Base-by-base conservation (phyloP, 2,888 invertebrate genomes). In the Crocallis elinguaria region DNA sequence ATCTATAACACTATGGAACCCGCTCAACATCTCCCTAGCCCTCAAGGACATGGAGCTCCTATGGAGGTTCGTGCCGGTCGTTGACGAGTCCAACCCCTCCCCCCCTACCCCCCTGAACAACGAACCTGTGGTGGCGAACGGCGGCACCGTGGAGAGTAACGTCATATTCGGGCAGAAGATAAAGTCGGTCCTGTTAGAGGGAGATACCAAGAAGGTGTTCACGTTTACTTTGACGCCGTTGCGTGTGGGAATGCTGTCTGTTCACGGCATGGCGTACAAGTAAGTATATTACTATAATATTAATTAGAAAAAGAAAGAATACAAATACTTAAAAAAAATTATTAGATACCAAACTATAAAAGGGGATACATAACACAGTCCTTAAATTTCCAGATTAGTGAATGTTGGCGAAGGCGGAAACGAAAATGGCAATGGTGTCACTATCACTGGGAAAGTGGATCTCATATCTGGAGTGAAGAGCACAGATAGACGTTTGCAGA, bases 1-100 rank as follows among this genome's bases (percentile, higher is more conserved):
- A 45, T 94, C 95, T 30, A 91, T 98, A 17, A 93, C 94, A 44
- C 88, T 98, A 59, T 92, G 93, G 62, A 97, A 97, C 84, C 95
- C 95, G 0, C 82, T 97, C 42, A 94, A 95, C 74, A 94, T 97
- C 60, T 87, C 94, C 0, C 79, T 97, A 59, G 91, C 94, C 32
- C 80, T 97, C 50, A 93, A 93, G 59, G 94, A 96, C 67, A 88
- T 97, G 7, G 93, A 93, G 69, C 84, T 97, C 35, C 82, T 96
- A 21, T 97, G 97, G 96, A 92, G 90, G 45, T 96, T 95, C 68
- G 67, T 69, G 1, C 74, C 79, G 0, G 75, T 76, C 3, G 74
- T 73, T 29, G 67, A 84, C 1, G 86, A 75, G n/a, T 54, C 39
- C 1, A 25, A 49, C 7, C 64, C 68, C 4, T 25, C 51, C 1